These are phyloP conservation scores for Temnothorax longispinosus DNA, from an alignment of 1,140 invertebrate genomes.

Conservation along the genomic window DNA sequence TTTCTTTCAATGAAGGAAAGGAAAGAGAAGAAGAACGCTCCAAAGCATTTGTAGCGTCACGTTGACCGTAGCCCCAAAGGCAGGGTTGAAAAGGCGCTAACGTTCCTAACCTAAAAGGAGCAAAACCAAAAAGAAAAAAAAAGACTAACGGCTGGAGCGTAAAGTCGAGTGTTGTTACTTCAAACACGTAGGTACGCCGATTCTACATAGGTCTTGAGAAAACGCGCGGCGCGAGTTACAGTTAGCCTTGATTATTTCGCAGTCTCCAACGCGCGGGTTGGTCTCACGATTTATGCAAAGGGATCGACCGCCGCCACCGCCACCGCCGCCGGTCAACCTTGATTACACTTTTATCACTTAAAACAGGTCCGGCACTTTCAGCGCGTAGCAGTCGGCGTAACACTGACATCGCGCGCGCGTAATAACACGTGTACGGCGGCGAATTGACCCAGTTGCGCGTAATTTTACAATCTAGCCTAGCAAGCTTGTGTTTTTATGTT, in stretches of 20 bases:
- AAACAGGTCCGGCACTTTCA: conserved; percentile 54
- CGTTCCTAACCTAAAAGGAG: too few relatives aligned
- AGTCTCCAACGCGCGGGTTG: conserved; percentile 27
- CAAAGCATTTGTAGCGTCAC: too few relatives aligned
- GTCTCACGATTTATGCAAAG: conserved; percentile 59
- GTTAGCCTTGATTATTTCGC: conserved; percentile 54
- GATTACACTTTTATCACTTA: conserved; percentile 59
- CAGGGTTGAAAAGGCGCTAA: too few relatives aligned
- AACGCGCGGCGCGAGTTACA: conserved; percentile 33
- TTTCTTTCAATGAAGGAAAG: too few relatives aligned
- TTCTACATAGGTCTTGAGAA: conserved; percentile 58
- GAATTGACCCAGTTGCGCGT: conserved; percentile 44
- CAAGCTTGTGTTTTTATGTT: conserved; percentile 34
- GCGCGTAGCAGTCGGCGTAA: conserved; percentile 36
- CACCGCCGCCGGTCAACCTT: conserved; percentile 46
- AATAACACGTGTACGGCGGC: conserved; percentile 35
- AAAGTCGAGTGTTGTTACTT: background rate
- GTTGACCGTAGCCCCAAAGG: too few relatives aligned
- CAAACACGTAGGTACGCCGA: conserved; percentile 5
- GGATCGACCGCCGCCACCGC: conserved; percentile 37
- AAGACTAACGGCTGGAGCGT: background rate
- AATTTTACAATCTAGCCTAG: conserved; percentile 56
- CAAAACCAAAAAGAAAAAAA: too few relatives aligned
- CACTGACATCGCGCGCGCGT: conserved; percentile 45
- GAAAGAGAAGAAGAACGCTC: too few relatives aligned